These are phyloP conservation scores for Polydrusus tereticollis DNA, from an alignment of 2,888 invertebrate species.

Conservation along the genomic window DNA sequence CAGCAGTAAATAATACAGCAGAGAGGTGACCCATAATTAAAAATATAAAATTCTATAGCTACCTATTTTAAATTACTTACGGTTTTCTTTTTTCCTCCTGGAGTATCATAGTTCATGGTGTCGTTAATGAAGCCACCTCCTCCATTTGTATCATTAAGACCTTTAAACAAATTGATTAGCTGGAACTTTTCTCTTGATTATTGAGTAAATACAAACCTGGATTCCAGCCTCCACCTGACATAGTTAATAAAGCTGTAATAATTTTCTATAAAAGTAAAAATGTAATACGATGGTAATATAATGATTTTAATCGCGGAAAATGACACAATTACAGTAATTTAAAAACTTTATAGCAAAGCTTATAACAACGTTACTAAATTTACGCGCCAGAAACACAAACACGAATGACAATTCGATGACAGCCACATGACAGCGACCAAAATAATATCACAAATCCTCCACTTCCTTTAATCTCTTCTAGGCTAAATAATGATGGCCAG, in stretches of 20 bases:
- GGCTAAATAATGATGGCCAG: no score
- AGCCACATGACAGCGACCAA: no score
- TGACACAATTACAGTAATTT: no score
- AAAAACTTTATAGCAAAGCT: no score
- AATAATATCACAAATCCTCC: no score
- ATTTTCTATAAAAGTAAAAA: background rate
- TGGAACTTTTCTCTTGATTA: background rate
- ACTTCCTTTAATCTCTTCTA: no score
- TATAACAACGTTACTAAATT: no score
- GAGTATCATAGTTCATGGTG: constrained; percentile 51
- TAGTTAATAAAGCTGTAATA: background rate
- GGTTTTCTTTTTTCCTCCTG: constrained; percentile 48
- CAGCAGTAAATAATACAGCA: no score
- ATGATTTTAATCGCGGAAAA: background rate
- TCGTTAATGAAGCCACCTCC: constrained; percentile 53
- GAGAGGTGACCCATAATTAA: no score
- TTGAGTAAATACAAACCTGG: constrained; percentile 15
- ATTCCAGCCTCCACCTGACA: constrained; percentile 24
- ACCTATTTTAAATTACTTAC: constrained; percentile 27
- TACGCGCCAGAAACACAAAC: no score
- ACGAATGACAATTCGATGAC: no score
- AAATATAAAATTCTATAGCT: no score
- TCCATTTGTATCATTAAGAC: constrained; percentile 42
- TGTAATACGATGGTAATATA: background rate
- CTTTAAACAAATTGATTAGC: constrained; percentile 4